Base-by-base conservation (phyloP, 2,113 vertebrate genomes). In the Paedocypris sp. region DNA sequence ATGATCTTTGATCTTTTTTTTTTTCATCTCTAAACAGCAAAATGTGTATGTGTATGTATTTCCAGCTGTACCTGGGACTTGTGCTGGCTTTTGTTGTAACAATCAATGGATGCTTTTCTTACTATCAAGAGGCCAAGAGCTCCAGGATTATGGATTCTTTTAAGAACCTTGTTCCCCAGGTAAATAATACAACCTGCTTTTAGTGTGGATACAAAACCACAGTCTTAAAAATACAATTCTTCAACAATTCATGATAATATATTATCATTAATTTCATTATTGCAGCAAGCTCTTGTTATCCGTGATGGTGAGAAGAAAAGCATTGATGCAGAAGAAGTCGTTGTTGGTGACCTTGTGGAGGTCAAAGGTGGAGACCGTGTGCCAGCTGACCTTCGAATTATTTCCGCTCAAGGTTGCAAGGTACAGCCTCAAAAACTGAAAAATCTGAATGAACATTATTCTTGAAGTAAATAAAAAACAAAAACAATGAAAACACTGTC, bases 131-230 rank as follows among this genome's bases (percentile, higher is more conserved):
- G 72, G 92, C 92, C n/a, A 99, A 99, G 75, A 99, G 95, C 74
- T 97, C 92, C 4, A 97, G 86, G 78, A 99, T 99, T 74, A 99
- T 99, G 94, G 95, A 99, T 15, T 99, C 94, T 28, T 97, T 99
- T 81, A 99, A 96, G 77, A 99, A 99, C 73, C 83, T 99, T 79
- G 91, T 98, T 58, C 95, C 93, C 73, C 93, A 95, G 89, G 93
- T 98, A 81, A 26, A 4, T 48, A 46, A 42, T 8, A 1, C 18
- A 3, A 19, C 16, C 18, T 13, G 2, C 20, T 25, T 25, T 13
- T 2, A 18, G n/a, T n/a, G n/a, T n/a, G n/a, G n/a, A n/a, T n/a
- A n/a, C n/a, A n/a, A n/a, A n/a, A n/a, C n/a, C n/a, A n/a, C n/a
- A n/a, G n/a, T n/a, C n/a, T n/a, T n/a, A n/a, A n/a, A n/a, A n/a